A percentile compares a stretch with the other conserved stretches of the same genome.
Conservation (phyloP, 2,888 invertebrate species). For the Agrilus biguttatus region DNA sequence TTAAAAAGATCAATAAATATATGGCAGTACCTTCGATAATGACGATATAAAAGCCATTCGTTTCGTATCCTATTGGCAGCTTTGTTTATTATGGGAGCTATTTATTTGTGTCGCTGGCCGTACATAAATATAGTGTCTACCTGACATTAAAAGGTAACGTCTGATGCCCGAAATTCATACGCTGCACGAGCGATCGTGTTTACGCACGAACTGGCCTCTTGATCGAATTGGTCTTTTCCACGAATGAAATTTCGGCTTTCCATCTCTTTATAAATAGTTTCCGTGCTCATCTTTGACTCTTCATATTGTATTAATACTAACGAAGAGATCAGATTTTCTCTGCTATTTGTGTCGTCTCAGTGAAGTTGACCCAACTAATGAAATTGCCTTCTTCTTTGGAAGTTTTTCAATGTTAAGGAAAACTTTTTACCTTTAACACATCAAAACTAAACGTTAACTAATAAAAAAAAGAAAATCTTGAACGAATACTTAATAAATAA, state of each 20-base stretch:
- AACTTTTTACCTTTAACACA: too few species aligned
- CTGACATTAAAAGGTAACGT: slow-evolving; percentile 6
- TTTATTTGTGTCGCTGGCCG: slow-evolving; percentile 22
- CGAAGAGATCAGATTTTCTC: too few species aligned
- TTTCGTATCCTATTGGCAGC: slow-evolving; percentile 16
- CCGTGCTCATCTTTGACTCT: too few species aligned
- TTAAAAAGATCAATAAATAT: too few species aligned
- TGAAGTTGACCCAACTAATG: too few species aligned
- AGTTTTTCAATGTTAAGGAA: neutral
- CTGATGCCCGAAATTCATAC: slow-evolving; percentile 2
- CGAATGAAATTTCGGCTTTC: neutral
- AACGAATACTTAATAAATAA: too few species aligned
- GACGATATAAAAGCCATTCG: slow-evolving; percentile 20
- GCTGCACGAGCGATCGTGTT: neutral
- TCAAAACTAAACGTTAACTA: too few species aligned
- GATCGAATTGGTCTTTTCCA: neutral
- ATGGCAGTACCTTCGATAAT: slow-evolving; percentile 17
- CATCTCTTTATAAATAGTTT: too few species aligned
- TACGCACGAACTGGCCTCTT: neutral
- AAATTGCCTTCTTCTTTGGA: neutral
- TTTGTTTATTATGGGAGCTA: slow-evolving; percentile 16
- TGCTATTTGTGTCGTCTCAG: too few species aligned
- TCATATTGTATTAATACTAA: too few species aligned
- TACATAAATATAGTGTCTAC: slow-evolving; percentile 17
- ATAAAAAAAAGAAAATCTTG: too few species aligned